These are phyloP conservation scores for Danio kyathit DNA, from an alignment of 2,797 vertebrate genomes.

Conservation along the genomic window DNA sequence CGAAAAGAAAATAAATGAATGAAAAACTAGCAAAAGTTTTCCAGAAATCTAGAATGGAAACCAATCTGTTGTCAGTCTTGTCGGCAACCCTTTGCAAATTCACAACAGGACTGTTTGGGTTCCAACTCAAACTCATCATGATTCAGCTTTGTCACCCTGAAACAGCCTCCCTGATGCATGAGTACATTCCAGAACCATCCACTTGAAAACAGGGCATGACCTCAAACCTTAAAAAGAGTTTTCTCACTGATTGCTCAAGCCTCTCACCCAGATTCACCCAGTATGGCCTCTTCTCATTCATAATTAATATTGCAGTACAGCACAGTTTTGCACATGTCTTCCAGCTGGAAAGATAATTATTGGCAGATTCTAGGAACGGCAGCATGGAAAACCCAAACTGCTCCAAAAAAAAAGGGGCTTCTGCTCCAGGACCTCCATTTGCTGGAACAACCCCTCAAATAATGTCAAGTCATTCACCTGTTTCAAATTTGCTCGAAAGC, in stretches of 20 bases:
- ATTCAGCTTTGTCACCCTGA: background rate
- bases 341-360: slow-evolving; percentile 41
- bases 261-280: background rate
- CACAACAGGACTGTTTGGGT: background rate
- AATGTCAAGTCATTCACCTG: slow-evolving; percentile 35
- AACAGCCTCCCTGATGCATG: slow-evolving; percentile 11
- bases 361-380: background rate
- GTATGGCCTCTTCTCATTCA: slow-evolving; percentile 20
- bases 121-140: background rate
- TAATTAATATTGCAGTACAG: slow-evolving; percentile 8
- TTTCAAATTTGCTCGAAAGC: slow-evolving; percentile 10
- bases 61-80: background rate
- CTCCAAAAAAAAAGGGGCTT: slow-evolving; percentile 17
- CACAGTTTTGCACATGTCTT: slow-evolving; percentile 22
- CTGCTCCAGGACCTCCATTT: background rate
- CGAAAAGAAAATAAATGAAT: too few species aligned
- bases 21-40: too few species aligned
- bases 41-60: too few species aligned
- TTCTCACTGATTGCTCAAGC: slow-evolving; percentile 2
- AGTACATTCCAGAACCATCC: background rate
- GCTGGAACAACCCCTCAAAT: slow-evolving; percentile 20
- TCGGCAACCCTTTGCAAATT: background rate
- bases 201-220: background rate
- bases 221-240: background rate
- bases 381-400: slow-evolving; percentile 18